Base-by-base conservation (phyloP, 2,888 invertebrate genomes). In the Conops quadrifasciatus region DNA sequence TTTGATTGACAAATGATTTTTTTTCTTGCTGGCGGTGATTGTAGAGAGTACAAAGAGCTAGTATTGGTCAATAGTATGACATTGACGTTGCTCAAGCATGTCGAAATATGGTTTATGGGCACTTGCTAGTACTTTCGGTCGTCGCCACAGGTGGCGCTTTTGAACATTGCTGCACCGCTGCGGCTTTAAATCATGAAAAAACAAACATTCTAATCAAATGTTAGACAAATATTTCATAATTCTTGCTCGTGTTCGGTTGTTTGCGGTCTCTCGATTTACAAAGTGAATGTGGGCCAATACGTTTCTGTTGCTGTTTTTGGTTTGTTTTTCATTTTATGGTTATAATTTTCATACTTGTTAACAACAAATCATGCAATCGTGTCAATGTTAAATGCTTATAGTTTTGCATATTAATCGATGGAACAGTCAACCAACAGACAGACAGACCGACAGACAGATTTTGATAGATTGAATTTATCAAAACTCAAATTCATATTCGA, bases 121-220 rank as follows among this genome's bases (percentile, higher is more conserved):
- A 9, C 4, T 36, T 36, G 36, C 4, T 36, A 36, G 4, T 7
- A 36, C 36, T 36, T 53, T 36, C 21, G 51, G 67, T 45, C 51
- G n/a, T 30, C 68, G 30, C 60, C 68, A 36, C 68, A 68, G 62
- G 68, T 68, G 49, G 68, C 68, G 60, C 62, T 47, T n/a, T n/a
- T n/a, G n/a, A n/a, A n/a, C 43, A 21, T 63, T 47, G 47, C 16
- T 47, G 13, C 43, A 62, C 24, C 21, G 26, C 21, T 21, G 63
- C 47, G 43, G 63, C 15, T 45, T 9, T 24, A 59, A 62, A 36
- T 63, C 45, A 28, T 63, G 4, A 36, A 45, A 47, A 63, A 45
- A 13, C 45, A 45, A 47, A 47, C 63, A 47, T 47, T 47, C 47
- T 24, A 11, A 62, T 62, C 21, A 59, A 59, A 30, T 62, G 30